Evolutionary conservation across 1,140 invertebrate species (phyloP).

Genomic region (Megalopta genalis): DNA sequence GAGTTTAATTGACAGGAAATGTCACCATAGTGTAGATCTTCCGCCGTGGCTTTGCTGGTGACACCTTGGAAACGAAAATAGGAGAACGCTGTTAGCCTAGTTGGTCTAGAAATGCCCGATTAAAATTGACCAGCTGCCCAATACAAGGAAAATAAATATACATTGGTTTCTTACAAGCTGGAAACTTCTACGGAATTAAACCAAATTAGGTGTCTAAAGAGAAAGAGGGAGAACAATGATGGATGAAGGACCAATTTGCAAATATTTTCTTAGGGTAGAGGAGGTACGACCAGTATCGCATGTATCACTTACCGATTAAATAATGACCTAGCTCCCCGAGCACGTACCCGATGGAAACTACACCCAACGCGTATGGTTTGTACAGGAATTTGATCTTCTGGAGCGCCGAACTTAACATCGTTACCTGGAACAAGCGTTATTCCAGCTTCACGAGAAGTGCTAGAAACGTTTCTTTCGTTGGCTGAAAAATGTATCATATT

Average conservation of each 20-base stretch:
- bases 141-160: neutral
- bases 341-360: constrained; percentile 90
- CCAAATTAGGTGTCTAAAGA: too few species aligned
- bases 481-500: too few species aligned
- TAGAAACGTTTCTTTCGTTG: too few species aligned
- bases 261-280: neutral
- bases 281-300: neutral
- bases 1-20: constrained; percentile 90
- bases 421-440: constrained; percentile 51
- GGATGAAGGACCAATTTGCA: too few species aligned
- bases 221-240: too few species aligned
- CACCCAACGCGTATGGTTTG: constrained; percentile 87
- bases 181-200: too few species aligned
- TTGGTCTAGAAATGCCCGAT: constrained; percentile 3
- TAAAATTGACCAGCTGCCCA: neutral
- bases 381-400: constrained; percentile 86
- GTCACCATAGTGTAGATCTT: constrained; percentile 93
- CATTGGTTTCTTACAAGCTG: too few species aligned
- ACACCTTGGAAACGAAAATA: constrained; percentile 79
- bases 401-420: constrained; percentile 74
- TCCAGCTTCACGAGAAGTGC: too few species aligned
- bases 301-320: constrained; percentile 84
- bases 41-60: constrained; percentile 90
- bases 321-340: constrained; percentile 92
- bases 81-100: neutral